Evolutionary conservation across 2,797 vertebrate species (phyloP), one percentile per base, ranked within the genome.

Genomic region (Protosalanx chinensis): DNA sequence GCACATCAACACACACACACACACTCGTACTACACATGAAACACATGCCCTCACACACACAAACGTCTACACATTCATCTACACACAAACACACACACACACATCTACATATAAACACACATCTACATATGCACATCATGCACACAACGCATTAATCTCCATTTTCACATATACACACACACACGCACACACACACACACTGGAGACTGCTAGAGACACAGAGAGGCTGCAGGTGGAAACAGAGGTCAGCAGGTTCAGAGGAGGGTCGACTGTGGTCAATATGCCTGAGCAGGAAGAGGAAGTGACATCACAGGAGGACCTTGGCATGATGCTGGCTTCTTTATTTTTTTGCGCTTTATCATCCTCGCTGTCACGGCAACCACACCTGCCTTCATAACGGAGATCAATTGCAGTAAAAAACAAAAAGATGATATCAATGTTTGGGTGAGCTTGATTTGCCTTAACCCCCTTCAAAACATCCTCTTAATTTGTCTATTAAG

Each of bases 61-160:
- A 37, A 6, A 37, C 35, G 1, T 27, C 23, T 27, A 37, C 8
- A 37, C 35, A 37, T 37, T 1, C 8, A 37, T 6, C 35, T 1
- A 61, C 27, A 61, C 59, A 61, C 59, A 61, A 6, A 61, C 59
- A 61, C 58, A 60, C 58, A 60, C 58, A 27, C 58, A 60, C 23
- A 60, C 6, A 5, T 37, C 35, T 5, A 7, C 35, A 37, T 6
- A 13, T 27, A 61, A 8, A 32, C 59, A 61, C 27, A 27, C 59
- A n/a, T n/a, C n/a, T n/a, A 30, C 59, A 61, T 27, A 29, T 27
- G 30, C 27, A 29, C 59, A 61, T 29, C 29, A 60, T 7, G 16
- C 66, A 32, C 15, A 30, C 23, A 27, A 27, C 23, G 1, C 23
- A 27, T 27, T 27, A 27, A 27, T 27, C 23, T 27, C 23, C 23